These are phyloP conservation scores for Addax nasomaculatus DNA, from an alignment of 2,113 vertebrate species.

Conservation along the genomic window DNA sequence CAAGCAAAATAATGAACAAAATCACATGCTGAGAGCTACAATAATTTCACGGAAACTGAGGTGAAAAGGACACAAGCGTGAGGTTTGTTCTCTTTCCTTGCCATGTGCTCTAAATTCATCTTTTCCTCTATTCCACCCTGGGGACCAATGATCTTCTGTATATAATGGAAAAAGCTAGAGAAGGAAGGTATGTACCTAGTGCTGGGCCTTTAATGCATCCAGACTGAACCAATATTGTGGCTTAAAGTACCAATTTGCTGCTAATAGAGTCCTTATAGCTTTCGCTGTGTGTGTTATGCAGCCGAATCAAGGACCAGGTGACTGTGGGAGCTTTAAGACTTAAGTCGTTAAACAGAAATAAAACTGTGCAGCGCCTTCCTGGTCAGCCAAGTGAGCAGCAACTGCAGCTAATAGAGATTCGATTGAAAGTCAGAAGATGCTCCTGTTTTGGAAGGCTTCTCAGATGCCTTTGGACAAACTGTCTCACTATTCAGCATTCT, in stretches of 20 bases:
- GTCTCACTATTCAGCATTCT: neutral
- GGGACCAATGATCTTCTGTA: neutral
- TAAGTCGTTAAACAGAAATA: neutral
- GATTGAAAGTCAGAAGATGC: neutral
- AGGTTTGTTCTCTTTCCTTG: neutral
- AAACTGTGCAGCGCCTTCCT: neutral
- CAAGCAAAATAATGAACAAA: neutral
- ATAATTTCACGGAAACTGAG: neutral
- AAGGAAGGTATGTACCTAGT: neutral
- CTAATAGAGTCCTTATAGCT: conserved; percentile 25
- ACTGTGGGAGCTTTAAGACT: neutral
- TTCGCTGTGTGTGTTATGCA: neutral
- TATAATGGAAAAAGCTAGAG: conserved; percentile 13
- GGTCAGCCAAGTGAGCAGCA: neutral
- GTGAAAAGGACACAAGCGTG: neutral
- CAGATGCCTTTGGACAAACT: neutral
- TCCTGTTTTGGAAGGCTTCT: neutral
- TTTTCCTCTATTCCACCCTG: neutral
- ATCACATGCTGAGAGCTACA: neutral
- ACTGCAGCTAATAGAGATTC: neutral
- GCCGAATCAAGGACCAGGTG: neutral
- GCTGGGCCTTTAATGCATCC: conserved; percentile 22
- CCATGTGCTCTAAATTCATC: neutral
- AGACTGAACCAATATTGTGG: neutral
- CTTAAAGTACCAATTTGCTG: conserved; percentile 30